Percentiles rank a stretch among this genome's conserved stretches.
Evolutionary conservation across 2,797 vertebrate genomes (phyloP).

Genomic region (Danionella dracula): DNA sequence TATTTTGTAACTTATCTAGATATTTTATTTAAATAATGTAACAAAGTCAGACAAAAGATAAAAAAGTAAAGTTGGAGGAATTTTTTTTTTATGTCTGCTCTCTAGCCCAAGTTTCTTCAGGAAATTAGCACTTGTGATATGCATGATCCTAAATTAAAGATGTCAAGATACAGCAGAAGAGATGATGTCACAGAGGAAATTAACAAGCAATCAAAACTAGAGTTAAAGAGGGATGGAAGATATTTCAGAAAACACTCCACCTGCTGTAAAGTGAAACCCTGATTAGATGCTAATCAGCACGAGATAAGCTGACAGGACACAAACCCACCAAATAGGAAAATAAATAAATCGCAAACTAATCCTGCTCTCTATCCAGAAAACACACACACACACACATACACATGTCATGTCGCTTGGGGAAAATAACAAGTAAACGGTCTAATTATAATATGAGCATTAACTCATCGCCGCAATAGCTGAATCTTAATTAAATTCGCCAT

Average conservation of each 20-base stretch:
- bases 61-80: too few species aligned
- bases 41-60: too few species aligned
- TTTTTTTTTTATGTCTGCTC: too few species aligned
- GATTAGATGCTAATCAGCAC: slow-evolving; percentile 28
- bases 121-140: neutral
- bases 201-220: neutral
- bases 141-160: slow-evolving; percentile 7
- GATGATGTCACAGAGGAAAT: neutral
- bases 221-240: neutral
- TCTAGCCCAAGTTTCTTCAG: neutral
- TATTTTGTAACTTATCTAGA: too few species aligned
- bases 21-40: too few species aligned
- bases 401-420: slow-evolving; percentile 13
- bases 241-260: slow-evolving; percentile 3
- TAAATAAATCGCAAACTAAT: slow-evolving; percentile 14
- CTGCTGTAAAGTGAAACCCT: slow-evolving; percentile 21
- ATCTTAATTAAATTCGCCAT: slow-evolving; percentile 20
- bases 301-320: neutral
- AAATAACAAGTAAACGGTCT: slow-evolving; percentile 10
- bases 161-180: neutral
- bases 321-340: neutral
- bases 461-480: neutral
- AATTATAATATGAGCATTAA: slow-evolving; percentile 17
- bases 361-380: slow-evolving; percentile 12
- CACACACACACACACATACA: neutral